Conservation (phyloP, 1,140 invertebrate species). For the Leptopilina boulardi region DNA sequence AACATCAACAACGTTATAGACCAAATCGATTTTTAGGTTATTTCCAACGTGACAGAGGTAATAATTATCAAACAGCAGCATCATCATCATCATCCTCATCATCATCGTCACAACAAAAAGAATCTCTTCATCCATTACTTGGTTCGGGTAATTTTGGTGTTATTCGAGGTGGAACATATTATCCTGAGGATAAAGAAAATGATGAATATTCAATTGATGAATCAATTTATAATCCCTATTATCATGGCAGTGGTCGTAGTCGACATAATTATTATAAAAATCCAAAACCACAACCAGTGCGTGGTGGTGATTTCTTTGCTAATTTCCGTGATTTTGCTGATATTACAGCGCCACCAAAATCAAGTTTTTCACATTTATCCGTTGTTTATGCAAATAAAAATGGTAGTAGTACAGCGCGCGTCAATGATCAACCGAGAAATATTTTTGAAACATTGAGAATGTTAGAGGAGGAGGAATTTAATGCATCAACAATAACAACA, state of each 20-base stretch:
- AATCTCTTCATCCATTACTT: constrained; percentile 76
- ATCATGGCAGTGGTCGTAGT: constrained; percentile 82
- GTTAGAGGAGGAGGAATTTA: constrained; percentile 79
- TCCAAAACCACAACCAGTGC: constrained; percentile 72
- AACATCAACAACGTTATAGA: constrained; percentile 69
- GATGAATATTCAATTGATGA: constrained; percentile 76
- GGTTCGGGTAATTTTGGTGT: constrained; percentile 94
- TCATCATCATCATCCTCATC: too few species aligned
- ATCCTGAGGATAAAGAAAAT: constrained; percentile 78
- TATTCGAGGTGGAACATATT: constrained; percentile 91
- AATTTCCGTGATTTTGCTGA: constrained; percentile 93
- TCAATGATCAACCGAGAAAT: constrained; percentile 84
- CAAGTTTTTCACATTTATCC: constrained; percentile 88
- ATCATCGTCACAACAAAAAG: constrained; percentile 55
- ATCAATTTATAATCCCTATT: constrained; percentile 79
- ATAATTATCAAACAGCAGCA: constrained; percentile 60
- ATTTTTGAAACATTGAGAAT: constrained; percentile 87
- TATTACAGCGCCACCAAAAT: constrained; percentile 87
- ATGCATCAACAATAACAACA: constrained; percentile 54
- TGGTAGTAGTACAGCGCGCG: constrained; percentile 70
- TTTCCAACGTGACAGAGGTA: constrained; percentile 67
- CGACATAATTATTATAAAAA: constrained; percentile 78
- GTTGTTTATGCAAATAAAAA: constrained; percentile 89
- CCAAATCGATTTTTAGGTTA: constrained; percentile 72
- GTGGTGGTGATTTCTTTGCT: constrained; percentile 79